These are phyloP conservation scores for Cerceris ruficornis DNA, from an alignment of 2,888 invertebrate species.

Conservation along the genomic window DNA sequence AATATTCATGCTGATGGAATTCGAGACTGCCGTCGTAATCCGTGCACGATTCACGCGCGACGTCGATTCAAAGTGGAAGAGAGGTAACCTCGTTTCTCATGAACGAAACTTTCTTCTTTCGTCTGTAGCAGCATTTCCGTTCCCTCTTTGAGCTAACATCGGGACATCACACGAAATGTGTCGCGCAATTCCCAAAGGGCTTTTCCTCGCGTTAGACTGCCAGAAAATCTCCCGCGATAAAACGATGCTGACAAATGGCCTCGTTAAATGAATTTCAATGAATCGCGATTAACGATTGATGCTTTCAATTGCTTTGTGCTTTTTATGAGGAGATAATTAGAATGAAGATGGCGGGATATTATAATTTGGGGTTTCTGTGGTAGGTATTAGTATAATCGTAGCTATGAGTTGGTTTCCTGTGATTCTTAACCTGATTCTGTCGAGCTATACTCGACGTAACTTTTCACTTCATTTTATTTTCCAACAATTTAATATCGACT, in stretches of 20 bases:
- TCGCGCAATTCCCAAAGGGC: slow-evolving; percentile 39
- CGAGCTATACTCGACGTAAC: too few relatives aligned
- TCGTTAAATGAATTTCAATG: background rate
- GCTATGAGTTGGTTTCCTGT: too few relatives aligned
- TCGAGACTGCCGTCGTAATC: slow-evolving; percentile 55
- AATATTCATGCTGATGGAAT: slow-evolving; percentile 63
- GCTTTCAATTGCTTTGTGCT: background rate
- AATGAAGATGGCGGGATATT: too few relatives aligned
- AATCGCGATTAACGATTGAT: background rate
- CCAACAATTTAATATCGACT: too few relatives aligned
- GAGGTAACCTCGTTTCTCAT: slow-evolving; percentile 62
- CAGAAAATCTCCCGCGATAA: background rate
- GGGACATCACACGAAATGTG: slow-evolving; percentile 45
- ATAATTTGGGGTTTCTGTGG: too few relatives aligned
- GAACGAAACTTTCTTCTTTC: slow-evolving; percentile 58
- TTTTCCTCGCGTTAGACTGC: slow-evolving; percentile 26
- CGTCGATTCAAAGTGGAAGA: slow-evolving; percentile 58
- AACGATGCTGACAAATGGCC: background rate
- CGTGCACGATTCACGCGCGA: slow-evolving; percentile 57
- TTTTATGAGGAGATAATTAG: background rate
- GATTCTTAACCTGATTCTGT: too few relatives aligned
- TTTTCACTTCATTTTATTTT: too few relatives aligned
- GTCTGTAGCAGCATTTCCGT: slow-evolving; percentile 9
- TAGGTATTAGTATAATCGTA: too few relatives aligned
- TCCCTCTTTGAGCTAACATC: slow-evolving; percentile 48